Evolutionary conservation across 2,113 vertebrate species (phyloP), one percentile per base, ranked within the genome.

Genomic region (Macrotus californicus): DNA sequence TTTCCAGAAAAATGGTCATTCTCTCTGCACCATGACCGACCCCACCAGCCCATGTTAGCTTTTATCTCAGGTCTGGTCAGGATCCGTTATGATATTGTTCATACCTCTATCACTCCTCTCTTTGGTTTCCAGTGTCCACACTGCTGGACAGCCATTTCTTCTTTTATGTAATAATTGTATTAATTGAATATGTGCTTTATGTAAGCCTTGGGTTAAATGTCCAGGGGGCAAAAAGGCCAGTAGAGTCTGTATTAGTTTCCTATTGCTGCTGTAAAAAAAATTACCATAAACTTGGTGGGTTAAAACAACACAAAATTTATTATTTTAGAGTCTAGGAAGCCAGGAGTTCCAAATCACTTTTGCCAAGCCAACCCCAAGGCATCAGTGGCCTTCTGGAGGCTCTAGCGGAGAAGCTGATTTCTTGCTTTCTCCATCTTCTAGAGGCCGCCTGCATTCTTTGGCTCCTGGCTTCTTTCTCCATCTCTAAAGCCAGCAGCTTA

Each of bases 11-110:
- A 59, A 31, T 6, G 1, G 18, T 34, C 39, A 7, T 5, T 85
- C 3, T 81, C 11, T 1, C 0, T 69, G 29, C 0, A 36, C 4
- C n/a, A 21, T 1, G 39, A 2, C 36, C 29, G 14, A 22, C 41
- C 39, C 56, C 6, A 31, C 5, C 41, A n/a, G 11, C 46, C 87
- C 56, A 39, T 41, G 11, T n/a, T 36, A 34, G 50, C 6, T 19
- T 85, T 41, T 4, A 19, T 50, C 41, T 87, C 31, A 48, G 59
- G n/a, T 61, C 14, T 11, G 2, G 66, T 50, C 11, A 61, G 41
- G 22, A 72, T 46, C 41, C 22, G 16, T 50, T 75, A 52, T 4
- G 36, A 52, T 21, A 50, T n/a, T 21, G 31, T 7, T 29, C 16
- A 67, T 0, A 34, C 18, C 6, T 70, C 41, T 4, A 0, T 67